A percentile compares a stretch with the other conserved stretches of the same genome.
Conservation (phyloP, 2,888 invertebrate genomes). For the Saturnia pavonia region DNA sequence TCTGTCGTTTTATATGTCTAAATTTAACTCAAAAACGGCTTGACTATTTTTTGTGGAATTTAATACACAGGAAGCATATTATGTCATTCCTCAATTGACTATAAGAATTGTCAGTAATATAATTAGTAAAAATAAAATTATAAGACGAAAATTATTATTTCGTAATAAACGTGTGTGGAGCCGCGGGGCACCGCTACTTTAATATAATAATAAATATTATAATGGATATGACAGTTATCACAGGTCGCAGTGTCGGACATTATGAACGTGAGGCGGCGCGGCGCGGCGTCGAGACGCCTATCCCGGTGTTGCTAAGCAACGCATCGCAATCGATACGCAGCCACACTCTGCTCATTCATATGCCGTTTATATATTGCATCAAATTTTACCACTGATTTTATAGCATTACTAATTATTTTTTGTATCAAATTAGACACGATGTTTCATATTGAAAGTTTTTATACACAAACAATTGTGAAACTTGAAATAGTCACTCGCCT, state of each 20-base stretch:
- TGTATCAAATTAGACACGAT: neutral
- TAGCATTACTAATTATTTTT: neutral
- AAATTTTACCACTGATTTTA: neutral
- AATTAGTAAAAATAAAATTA: too few species aligned
- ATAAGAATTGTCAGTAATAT: too few species aligned
- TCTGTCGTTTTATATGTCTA: too few species aligned
- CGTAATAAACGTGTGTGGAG: too few species aligned
- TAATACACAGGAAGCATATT: too few species aligned
- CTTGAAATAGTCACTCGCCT: neutral
- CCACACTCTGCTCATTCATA: slow-evolving; percentile 40
- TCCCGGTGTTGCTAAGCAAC: slow-evolving; percentile 60
- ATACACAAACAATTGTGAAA: too few species aligned
- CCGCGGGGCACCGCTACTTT: too few species aligned
- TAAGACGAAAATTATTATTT: too few species aligned
- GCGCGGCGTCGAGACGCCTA: slow-evolving; percentile 52
- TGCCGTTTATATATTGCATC: slow-evolving; percentile 32
- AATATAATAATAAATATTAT: too few species aligned
- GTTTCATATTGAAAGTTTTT: neutral
- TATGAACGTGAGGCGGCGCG: slow-evolving; percentile 8
- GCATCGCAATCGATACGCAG: slow-evolving; percentile 56
- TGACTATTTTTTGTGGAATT: too few species aligned
- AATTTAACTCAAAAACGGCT: too few species aligned
- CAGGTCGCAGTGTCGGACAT: neutral
- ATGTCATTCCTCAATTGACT: too few species aligned
- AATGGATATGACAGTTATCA: neutral